Evolutionary conservation across 2,797 vertebrate genomes (phyloP), one percentile per base, ranked within the genome.

Genomic region (Lithobates pipiens): DNA sequence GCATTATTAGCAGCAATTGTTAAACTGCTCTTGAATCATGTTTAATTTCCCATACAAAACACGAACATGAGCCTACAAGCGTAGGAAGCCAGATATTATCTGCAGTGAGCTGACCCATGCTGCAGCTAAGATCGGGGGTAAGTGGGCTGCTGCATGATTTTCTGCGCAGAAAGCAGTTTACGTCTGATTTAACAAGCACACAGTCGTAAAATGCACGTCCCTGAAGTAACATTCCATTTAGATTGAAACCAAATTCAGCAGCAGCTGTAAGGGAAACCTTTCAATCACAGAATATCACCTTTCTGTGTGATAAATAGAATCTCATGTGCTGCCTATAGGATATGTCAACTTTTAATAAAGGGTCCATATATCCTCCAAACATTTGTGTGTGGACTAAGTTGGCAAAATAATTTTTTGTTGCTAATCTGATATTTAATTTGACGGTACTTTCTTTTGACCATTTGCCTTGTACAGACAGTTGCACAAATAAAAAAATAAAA

Each of bases 201-300:
- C 32, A 75, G 67, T 83, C 44, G 50, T 87, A 87, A 87, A 87
- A 83, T 34, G 23, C 46, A 71, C 74, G 80, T 87, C 85, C 80
- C 85, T 44, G 32, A 83, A 75, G 85, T 74, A 87, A 87, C 76
- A 87, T 87, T 87, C 85, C 61, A 68, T 74, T 83, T 78, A 72
- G 69, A 83, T 78, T 87, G 71, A 87, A 83, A 83, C 85, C 75
- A 78, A 54, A 77, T 27, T 77, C 67, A 50, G 39, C 75, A 87
- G 82, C 85, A 87, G 75, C 69, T 87, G 85, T 73, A 36, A 69
- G 77, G 50, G 74, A 77, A 78, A 42, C 76, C 73, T 54, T 46
- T 67, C 39, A 32, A n/a, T 74, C 78, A 72, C 61, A 75, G 9
- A 75, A 57, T 79, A 83, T 83, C 69, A 32, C 15, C 39, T 85